Evolutionary conservation across 2,797 vertebrate species (phyloP), one percentile per base, ranked within the genome.

Genomic region (Chelon auratus): DNA sequence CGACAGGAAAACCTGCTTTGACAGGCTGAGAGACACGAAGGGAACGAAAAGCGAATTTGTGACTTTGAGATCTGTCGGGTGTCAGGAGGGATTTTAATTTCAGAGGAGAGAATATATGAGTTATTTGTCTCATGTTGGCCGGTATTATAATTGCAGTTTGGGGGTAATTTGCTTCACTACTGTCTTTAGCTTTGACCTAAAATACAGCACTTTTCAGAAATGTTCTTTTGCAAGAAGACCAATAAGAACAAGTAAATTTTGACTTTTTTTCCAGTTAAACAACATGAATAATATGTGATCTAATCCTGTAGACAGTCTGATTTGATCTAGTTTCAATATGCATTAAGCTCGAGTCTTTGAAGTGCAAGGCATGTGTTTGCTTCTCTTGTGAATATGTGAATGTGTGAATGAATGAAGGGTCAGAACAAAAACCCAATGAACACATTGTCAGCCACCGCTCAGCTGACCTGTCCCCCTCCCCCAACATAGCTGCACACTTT

Each of bases 1-100:
- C 72, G 72, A 78, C 82, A 77, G 76, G 68, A 74, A 65, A 68
- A 87, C 75, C 68, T 33, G 59, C 82, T 67, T 30, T 75, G 61
- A 48, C 66, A 59, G 62, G 78, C 69, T 20, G 24, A 57, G 57
- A 77, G 45, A 62, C 47, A 36, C 11, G 36, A 68, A 66, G 58
- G 72, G 56, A 68, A 68, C 14, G 1, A 40, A 68, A 78, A 61
- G 58, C 58, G 56, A 54, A 69, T 55, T 15, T 51, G 3, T 65
- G 82, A 80, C 75, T 75, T 33, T 61, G 45, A 59, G 48, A 76
- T 82, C 68, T 81, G 78, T 51, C 12, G 4, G 50, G 50, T 52
- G 62, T 75, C 60, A 39, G 8, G 20, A 61, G 20, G 26, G 51
- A 60, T 65, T 72, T 64, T 62, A 58, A 78, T 85, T 76, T 47